These are phyloP conservation scores for Chirona hameri DNA, from an alignment of 2,888 invertebrate species.

Conservation along the genomic window DNA sequence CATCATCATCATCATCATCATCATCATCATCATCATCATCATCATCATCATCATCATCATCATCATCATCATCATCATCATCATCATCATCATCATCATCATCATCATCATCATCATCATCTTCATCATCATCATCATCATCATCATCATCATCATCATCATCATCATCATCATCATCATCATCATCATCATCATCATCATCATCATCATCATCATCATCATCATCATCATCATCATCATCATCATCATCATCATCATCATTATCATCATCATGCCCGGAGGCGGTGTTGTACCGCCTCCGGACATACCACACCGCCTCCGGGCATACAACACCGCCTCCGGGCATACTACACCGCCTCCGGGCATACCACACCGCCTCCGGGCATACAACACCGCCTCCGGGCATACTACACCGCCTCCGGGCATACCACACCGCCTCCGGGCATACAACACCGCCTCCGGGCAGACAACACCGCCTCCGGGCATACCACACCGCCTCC, in stretches of 20 bases:
- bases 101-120: constrained; percentile 9
- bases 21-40: constrained; percentile 22
- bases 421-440: too few species aligned
- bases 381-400: too few species aligned
- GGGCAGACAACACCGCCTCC: too few species aligned
- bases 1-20: constrained; percentile 10
- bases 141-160: constrained; percentile 9
- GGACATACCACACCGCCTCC: too few species aligned
- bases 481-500: too few species aligned
- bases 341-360: too few species aligned
- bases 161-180: constrained; percentile 22
- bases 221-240: constrained; percentile 3
- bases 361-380: too few species aligned
- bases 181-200: constrained; percentile 22
- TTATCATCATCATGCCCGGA: not conserved
- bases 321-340: too few species aligned
- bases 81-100: constrained; percentile 22
- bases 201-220: constrained; percentile 22
- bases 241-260: too few species aligned
- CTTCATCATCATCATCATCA: constrained; percentile 10
- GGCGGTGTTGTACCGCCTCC: not conserved
- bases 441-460: too few species aligned
- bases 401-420: too few species aligned
- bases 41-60: constrained; percentile 22
- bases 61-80: constrained; percentile 22